phyloP scores from a whole-genome alignment of 1,140 invertebrate genomes.

The Chlorops oryzae region DNA sequence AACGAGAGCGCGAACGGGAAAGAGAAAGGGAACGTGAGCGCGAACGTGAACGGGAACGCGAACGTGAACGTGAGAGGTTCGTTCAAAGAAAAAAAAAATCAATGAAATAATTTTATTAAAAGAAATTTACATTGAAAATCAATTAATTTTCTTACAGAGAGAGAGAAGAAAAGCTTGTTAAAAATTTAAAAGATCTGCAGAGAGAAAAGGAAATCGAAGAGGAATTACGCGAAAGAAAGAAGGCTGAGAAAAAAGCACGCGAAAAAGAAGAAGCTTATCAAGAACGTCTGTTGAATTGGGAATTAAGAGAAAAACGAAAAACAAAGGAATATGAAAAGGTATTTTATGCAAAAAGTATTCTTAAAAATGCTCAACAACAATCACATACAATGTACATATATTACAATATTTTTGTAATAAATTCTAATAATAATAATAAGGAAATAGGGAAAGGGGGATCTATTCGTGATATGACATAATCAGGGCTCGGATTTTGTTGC shows the following conservation, averaged over 20 bases:
- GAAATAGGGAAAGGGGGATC: no score
- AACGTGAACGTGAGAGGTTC: conserved; percentile 42
- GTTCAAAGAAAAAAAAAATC: conserved; percentile 48
- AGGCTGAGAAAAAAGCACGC: conserved; percentile 79
- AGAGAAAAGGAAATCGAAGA: conserved; percentile 85
- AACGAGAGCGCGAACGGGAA: conserved; percentile 57
- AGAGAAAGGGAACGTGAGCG: conserved; percentile 53
- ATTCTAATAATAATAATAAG: neutral
- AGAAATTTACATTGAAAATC: no score
- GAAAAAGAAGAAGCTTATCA: conserved; percentile 94
- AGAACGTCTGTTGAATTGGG: conserved; percentile 81
- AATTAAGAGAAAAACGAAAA: conserved; percentile 86
- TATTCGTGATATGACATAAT: no score
- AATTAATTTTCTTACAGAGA: conserved; percentile 24
- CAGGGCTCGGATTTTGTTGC: no score
- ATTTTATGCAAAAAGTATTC: neutral
- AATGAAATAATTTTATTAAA: conserved; percentile 2
- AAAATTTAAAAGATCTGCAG: conserved; percentile 57
- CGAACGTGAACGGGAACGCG: conserved; percentile 48
- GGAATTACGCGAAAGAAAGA: conserved; percentile 82
- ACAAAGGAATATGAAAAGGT: conserved; percentile 83
- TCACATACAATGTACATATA: neutral
- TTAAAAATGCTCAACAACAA: no score
- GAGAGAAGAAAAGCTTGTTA: conserved; percentile 50
- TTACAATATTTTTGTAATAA: neutral